Base-by-base conservation (phyloP, 2,888 invertebrate genomes). In the Melikaiella ostensackeni region DNA sequence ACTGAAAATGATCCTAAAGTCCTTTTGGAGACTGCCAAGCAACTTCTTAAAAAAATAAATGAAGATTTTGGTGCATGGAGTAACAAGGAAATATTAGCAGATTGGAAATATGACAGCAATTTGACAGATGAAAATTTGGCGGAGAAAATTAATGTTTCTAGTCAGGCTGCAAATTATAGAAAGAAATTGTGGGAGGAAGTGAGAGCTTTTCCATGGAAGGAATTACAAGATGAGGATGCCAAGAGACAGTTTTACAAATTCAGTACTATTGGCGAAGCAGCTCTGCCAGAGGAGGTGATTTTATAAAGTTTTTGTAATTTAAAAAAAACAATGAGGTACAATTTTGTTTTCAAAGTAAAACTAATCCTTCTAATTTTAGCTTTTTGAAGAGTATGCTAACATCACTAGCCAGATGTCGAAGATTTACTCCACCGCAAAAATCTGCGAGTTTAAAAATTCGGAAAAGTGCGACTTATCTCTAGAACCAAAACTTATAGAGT, bases 61-160 rank as follows among this genome's bases (percentile, higher is more conserved):
- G 92, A 92, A 74, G 93, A 94, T 78, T 91, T 93, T n/a, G 94
- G 94, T 0, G 85, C 91, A 73, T 93, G 94, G 86, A 93, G 92
- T 80, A 95, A 96, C 86, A 91, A 92, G n/a, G 93, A 93, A 6
- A 92, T 93, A 0, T 83, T 94, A 4, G 95, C 95, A 0, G 93
- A 94, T 78, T 97, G 97, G 97, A 93, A 93, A 0, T 96, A 96
- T 88, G 95, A 94, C 0, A 95, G 96, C 0, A 95, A 97, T 88
- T 93, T 97, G 61, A 97, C 95, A 0, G 94, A 95, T 75, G 94
- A 94, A 77, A 97, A 95, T 90, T 93, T 95, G 75, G 93, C 93
- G 46, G 88, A 87, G 19, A 93, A 94, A 89, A 91, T 94, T 85
- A 85, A 87, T 55, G 90, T 92, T 1, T 89, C 92, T 0, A 85